These are phyloP conservation scores for Oncopodura yosiiana DNA, from an alignment of 1,140 invertebrate species.

Conservation along the genomic window DNA sequence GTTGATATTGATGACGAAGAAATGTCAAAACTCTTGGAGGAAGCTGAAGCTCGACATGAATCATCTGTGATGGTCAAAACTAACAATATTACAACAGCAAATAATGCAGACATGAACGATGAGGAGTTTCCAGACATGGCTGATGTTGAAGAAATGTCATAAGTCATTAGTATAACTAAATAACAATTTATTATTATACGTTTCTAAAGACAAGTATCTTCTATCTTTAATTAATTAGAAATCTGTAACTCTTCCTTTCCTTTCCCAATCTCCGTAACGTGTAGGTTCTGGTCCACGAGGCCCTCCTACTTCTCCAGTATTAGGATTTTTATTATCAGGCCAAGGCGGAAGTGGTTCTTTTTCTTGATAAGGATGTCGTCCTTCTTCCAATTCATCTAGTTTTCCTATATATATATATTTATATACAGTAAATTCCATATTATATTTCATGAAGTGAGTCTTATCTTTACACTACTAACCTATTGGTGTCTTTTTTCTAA, in stretches of 20 bases:
- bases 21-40: too few relatives aligned
- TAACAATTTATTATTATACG: constrained; percentile 12
- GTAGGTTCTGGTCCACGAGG: constrained; percentile 96
- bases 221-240: constrained; percentile 52
- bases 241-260: constrained; percentile 92
- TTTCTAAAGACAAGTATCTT: neutral
- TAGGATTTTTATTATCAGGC: constrained; percentile 79
- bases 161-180: neutral
- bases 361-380: constrained; percentile 65
- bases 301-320: constrained; percentile 88
- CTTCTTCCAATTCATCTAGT: constrained; percentile 55
- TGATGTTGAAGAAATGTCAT: too few relatives aligned
- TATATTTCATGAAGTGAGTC: neutral
- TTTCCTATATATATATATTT: constrained; percentile 43
- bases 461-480: neutral
- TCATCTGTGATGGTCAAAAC: too few relatives aligned
- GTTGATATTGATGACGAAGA: too few relatives aligned
- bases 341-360: constrained; percentile 74
- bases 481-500: constrained; percentile 7
- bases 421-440: neutral
- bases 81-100: too few relatives aligned
- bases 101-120: too few relatives aligned
- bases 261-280: constrained; percentile 97
- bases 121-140: too few relatives aligned
- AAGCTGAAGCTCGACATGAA: too few relatives aligned